Evolutionary conservation across 2,113 vertebrate genomes (phyloP).

Genomic region (Zosterops lateralis): DNA sequence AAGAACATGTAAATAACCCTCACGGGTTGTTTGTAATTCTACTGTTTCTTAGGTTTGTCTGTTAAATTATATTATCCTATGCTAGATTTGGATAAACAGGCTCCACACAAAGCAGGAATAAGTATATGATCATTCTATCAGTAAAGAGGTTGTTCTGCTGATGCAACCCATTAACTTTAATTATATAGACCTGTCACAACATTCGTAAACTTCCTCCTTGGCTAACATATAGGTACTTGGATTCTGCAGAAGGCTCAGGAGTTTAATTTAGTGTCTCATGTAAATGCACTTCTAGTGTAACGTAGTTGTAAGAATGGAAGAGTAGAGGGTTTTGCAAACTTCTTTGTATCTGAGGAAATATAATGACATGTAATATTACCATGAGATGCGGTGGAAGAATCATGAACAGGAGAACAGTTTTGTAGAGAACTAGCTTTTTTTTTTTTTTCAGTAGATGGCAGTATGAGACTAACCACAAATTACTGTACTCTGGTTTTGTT

Average conservation of each 20-base stretch:
- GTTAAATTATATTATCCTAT: neutral
- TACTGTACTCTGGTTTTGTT: neutral
- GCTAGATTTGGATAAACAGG: neutral
- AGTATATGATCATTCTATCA: neutral
- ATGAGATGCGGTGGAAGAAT: neutral
- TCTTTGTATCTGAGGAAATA: neutral
- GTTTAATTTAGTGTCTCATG: neutral
- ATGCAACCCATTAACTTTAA: neutral
- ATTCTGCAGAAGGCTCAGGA: neutral
- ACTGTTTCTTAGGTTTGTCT: neutral
- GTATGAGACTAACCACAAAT: neutral
- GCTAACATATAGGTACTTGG: neutral
- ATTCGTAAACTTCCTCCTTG: neutral
- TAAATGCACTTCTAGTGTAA: neutral
- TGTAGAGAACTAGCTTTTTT: neutral
- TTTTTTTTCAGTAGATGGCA: constrained; percentile 67
- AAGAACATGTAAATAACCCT: neutral
- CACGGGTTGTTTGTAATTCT: neutral
- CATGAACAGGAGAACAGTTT: neutral
- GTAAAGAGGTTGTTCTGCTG: neutral
- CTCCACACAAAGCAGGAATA: neutral
- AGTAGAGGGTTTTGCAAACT: neutral
- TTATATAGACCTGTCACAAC: neutral
- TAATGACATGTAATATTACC: neutral
- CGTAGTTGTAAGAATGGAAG: neutral